Percentiles rank a stretch among this genome's conserved stretches.
Evolutionary conservation across 2,797 vertebrate species (phyloP).

Genomic region (Chiroxiphia lanceolata): DNA sequence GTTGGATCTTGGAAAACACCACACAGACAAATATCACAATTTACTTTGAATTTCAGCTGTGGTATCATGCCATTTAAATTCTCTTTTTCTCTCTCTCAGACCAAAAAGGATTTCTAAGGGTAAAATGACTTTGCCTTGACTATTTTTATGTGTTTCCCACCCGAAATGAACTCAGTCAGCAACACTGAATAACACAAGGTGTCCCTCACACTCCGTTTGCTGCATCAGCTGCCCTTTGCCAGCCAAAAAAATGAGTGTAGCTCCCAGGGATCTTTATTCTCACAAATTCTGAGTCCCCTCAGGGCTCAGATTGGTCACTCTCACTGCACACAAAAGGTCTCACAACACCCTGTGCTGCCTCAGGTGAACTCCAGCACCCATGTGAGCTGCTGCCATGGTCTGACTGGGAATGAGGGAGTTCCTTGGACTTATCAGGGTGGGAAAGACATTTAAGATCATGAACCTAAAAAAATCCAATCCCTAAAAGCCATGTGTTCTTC

Average conservation of each 20-base stretch:
- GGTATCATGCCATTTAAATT: accelerated
- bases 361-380: accelerated
- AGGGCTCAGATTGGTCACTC: background rate
- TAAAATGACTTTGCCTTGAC: background rate
- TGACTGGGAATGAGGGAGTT: background rate
- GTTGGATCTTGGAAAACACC: background rate
- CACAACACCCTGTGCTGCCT: background rate
- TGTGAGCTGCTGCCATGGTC: accelerated
- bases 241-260: background rate
- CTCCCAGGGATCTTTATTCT: accelerated
- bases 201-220: background rate
- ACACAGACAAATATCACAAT: background rate
- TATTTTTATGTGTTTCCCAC: background rate
- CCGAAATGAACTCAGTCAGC: background rate
- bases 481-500: accelerated
- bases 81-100: background rate
- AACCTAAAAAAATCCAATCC: background rate
- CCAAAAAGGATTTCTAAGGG: background rate
- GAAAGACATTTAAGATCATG: background rate
- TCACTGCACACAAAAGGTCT: accelerated
- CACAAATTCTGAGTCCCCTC: accelerated
- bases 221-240: background rate
- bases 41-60: background rate
- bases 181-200: accelerated
- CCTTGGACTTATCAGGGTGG: background rate